Percentiles rank a stretch among this genome's conserved stretches.
These are phyloP conservation scores for Indicator maculatus DNA, from an alignment of 2,113 vertebrate species.

Conservation along the genomic window DNA sequence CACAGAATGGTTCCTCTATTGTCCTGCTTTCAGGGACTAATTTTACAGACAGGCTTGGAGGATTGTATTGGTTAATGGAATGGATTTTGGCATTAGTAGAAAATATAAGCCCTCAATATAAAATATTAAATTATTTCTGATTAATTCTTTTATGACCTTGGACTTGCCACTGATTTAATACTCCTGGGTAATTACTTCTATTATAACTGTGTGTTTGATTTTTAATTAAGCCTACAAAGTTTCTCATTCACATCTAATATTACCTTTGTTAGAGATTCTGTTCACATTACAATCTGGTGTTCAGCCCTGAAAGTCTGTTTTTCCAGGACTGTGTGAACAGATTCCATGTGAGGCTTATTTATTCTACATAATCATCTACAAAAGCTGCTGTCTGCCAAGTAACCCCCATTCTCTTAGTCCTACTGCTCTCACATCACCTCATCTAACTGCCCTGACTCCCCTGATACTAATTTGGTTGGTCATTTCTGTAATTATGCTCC, in stretches of 20 bases:
- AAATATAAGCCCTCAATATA: constrained; percentile 64
- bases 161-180: constrained; percentile 58
- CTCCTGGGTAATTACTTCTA: constrained; percentile 67
- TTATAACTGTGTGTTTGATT: constrained; percentile 57
- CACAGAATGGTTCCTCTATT: neutral
- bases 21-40: neutral
- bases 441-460: neutral
- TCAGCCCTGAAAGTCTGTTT: neutral
- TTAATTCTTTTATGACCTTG: constrained; percentile 70
- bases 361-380: neutral
- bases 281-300: neutral
- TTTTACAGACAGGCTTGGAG: constrained; percentile 31
- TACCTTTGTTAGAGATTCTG: constrained; percentile 50
- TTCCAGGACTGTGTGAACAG: neutral
- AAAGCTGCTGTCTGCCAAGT: neutral
- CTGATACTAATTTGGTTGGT: neutral
- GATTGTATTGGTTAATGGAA: constrained; percentile 66
- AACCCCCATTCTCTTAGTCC: neutral
- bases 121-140: constrained; percentile 75
- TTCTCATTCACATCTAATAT: constrained; percentile 44
- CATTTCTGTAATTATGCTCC: neutral
- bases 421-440: neutral
- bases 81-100: constrained; percentile 61
- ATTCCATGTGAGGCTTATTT: neutral
- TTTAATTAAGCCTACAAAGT: constrained; percentile 63